Percentiles rank a stretch among this genome's conserved stretches.
Conservation (phyloP, 2,113 vertebrate species). For the Dipodomys merriami region DNA sequence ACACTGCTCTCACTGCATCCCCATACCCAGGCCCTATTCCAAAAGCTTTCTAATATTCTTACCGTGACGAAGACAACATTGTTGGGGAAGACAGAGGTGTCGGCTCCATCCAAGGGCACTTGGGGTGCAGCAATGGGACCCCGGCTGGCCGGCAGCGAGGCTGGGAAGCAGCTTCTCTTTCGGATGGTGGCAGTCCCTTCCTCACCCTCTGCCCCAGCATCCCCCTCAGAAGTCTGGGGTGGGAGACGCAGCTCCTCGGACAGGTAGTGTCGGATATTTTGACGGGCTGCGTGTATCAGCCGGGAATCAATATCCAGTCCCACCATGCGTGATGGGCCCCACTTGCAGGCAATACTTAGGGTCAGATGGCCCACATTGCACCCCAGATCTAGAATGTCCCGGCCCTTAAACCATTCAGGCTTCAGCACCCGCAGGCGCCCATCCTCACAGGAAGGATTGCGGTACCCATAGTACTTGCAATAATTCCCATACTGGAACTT, state of each 20-base stretch:
- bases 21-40: constrained; percentile 31
- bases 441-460: constrained; percentile 87
- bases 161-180: constrained; percentile 83
- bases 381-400: constrained; percentile 91
- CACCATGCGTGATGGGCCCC: constrained; percentile 89
- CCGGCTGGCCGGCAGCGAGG: constrained; percentile 88
- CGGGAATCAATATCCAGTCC: constrained; percentile 91
- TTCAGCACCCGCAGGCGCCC: constrained; percentile 86
- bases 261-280: constrained; percentile 93
- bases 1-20: background rate
- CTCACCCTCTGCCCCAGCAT: constrained; percentile 53
- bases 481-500: constrained; percentile 93
- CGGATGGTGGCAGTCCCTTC: background rate
- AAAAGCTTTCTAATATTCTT: constrained; percentile 73
- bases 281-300: constrained; percentile 89
- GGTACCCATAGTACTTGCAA: constrained; percentile 92
- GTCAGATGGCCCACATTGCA: constrained; percentile 93
- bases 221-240: constrained; percentile 81
- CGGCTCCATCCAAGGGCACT: constrained; percentile 79
- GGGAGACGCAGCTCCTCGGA: constrained; percentile 86
- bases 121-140: constrained; percentile 91
- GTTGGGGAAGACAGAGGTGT: constrained; percentile 87
- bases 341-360: constrained; percentile 88
- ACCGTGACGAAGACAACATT: constrained; percentile 95
- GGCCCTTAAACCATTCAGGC: constrained; percentile 92